Evolutionary conservation across 2,797 vertebrate species (phyloP), one percentile per base, ranked within the genome.

Genomic region (Myiotriccus ornatus): DNA sequence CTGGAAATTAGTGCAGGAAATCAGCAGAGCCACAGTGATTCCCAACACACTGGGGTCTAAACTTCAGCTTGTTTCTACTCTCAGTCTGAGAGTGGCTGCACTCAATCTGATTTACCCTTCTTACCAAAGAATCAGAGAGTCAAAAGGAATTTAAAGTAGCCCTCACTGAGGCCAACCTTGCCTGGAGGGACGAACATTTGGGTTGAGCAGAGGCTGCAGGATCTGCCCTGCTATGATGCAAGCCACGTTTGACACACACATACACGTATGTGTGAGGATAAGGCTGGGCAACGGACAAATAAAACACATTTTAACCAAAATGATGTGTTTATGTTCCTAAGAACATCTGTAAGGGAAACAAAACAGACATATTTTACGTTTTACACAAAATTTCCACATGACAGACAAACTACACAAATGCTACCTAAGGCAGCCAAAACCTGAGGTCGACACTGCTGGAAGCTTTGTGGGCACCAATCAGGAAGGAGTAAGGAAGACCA

Each of bases 291-390:
- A 84, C 0, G 7, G 68, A 94, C 59, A 96, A 93, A 95, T 71
- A 94, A 96, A 93, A 92, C 91, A 62, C 87, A 90, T 67, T 95
- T 89, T 84, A 96, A 97, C 94, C 90, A 85, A 96, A 96, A 95
- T 78, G 67, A 94, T 79, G 85, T 96, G 94, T 96, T 96, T 96
- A 96, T 63, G 5, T 97, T 97, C 97, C 85, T 95, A 86, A 91
- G 57, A 94, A 56, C 80, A 96, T 89, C 91, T 91, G 94, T 94
- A 95, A 96, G 68, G 87, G 93, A 96, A 95, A 95, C 78, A 95
- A 91, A 96, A 68, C 76, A 85, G 90, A 87, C 94, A 82, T 88
- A 84, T 78, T 94, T 95, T 87, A 90, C 5, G 3, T 87, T 95
- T 96, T 85, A 93, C 83, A 71, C 63, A 95, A 6, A 84, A 96